Percentiles rank a stretch among this genome's conserved stretches.
Conservation (phyloP, 2,113 vertebrate species). For the Zosterops borbonicus region DNA sequence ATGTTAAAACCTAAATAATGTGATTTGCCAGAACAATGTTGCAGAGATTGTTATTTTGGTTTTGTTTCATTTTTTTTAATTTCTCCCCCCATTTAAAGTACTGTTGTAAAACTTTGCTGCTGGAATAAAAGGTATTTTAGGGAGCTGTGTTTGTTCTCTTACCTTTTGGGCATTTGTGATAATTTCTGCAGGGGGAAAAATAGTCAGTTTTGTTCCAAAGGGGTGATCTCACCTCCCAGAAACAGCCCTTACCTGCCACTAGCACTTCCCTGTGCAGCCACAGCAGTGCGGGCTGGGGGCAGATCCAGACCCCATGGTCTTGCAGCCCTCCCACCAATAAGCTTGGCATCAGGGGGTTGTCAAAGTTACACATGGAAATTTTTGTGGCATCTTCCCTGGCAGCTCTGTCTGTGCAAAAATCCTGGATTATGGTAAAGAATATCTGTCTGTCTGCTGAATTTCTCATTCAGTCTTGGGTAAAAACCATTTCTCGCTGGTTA, state of each 20-base stretch:
- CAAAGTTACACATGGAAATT: not conserved
- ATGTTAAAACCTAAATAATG: not conserved
- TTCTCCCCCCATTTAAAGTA: not conserved
- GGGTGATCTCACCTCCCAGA: not conserved
- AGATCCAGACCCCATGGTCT: not conserved
- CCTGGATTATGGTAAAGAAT: not conserved
- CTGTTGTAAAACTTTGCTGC: not conserved
- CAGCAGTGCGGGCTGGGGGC: fast-evolving
- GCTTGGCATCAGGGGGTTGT: not conserved
- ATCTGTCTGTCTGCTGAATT: not conserved
- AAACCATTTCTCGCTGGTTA: not conserved
- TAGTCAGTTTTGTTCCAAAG: not conserved
- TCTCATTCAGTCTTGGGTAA: not conserved
- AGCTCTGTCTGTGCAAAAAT: not conserved
- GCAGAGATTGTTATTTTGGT: not conserved
- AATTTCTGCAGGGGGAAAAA: not conserved
- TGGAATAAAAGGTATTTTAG: not conserved
- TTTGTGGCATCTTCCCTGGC: not conserved
- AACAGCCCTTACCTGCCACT: not conserved
- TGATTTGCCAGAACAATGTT: not conserved
- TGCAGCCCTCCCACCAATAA: not conserved
- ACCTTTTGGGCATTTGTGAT: not conserved
- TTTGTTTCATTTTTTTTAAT: not conserved
- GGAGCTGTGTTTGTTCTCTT: not conserved
- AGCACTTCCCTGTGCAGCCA: not conserved